These are phyloP conservation scores for Phenganax stokvisi DNA, from an alignment of 92 coral and sea anemone species.

Conservation along the genomic window DNA sequence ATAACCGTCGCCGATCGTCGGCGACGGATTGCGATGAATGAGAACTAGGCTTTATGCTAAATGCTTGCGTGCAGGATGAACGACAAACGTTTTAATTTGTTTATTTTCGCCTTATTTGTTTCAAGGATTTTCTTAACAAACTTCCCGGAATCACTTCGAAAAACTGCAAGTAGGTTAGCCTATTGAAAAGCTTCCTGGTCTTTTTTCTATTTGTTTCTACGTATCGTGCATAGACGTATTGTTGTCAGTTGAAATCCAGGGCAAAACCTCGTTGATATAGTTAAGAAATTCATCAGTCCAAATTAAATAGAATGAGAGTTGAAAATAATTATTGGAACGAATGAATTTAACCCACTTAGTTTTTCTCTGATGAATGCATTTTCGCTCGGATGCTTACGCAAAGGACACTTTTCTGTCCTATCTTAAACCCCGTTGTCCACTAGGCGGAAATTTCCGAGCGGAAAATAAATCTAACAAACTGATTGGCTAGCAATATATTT, in stretches of 20 bases:
- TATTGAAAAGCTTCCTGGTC: not conserved
- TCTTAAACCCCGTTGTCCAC: not conserved
- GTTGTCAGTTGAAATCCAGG: not conserved
- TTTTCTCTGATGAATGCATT: no score
- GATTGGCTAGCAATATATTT: no score
- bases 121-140: conserved; percentile 68
- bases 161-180: conserved; percentile 59
- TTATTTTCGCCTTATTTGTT: not conserved
- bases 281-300: no score
- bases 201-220: not conserved
- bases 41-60: not conserved
- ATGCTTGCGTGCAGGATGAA: not conserved
- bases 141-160: conserved; percentile 78
- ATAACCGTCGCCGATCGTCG: no score
- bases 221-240: not conserved
- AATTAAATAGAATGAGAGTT: no score
- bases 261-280: no score
- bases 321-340: no score
- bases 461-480: no score
- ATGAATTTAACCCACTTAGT: no score
- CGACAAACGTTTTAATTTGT: not conserved
- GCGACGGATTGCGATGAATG: no score
- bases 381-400: no score
- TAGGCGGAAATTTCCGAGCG: no score
- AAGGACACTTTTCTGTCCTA: not conserved